Evolutionary conservation across 2,888 invertebrate species (phyloP).

Genomic region (Bruchidius siliquastri): DNA sequence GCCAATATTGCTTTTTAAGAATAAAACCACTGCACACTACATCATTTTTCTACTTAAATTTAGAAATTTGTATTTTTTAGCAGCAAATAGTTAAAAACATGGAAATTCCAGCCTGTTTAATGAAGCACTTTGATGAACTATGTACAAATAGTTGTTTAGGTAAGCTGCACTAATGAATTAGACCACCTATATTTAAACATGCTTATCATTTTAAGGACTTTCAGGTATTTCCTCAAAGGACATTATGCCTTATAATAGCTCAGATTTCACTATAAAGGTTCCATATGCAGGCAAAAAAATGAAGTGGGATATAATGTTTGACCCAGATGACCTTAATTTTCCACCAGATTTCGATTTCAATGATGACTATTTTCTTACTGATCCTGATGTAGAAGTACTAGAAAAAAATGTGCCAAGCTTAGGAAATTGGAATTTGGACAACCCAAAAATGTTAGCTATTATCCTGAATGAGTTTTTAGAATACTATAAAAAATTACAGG

Average conservation of each 20-base stretch:
- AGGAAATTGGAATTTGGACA: constrained; percentile 59
- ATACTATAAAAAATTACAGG: constrained; percentile 53
- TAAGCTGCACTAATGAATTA: constrained; percentile 15
- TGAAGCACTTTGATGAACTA: constrained; percentile 29
- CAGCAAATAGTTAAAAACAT: not conserved
- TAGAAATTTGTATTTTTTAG: too few species aligned
- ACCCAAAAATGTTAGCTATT: constrained; percentile 55
- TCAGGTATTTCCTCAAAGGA: not conserved
- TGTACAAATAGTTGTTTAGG: constrained; percentile 28
- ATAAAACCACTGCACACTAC: too few species aligned
- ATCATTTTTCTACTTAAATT: too few species aligned
- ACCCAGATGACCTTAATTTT: constrained; percentile 48
- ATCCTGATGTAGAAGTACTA: constrained; percentile 54
- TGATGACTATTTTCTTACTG: constrained; percentile 60
- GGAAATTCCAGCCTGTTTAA: constrained; percentile 25
- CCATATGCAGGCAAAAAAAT: constrained; percentile 66
- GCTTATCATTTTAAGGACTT: not conserved
- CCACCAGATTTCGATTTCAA: constrained; percentile 75
- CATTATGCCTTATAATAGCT: not conserved
- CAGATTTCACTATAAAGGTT: constrained; percentile 55
- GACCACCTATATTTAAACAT: not conserved
- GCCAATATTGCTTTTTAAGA: too few species aligned
- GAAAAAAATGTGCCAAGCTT: constrained; percentile 56
- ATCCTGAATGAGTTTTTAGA: constrained; percentile 59
- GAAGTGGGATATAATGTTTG: constrained; percentile 68